phyloP scores from a whole-genome alignment of 2,113 vertebrate genomes.

The Oncorhynchus kisutch region DNA sequence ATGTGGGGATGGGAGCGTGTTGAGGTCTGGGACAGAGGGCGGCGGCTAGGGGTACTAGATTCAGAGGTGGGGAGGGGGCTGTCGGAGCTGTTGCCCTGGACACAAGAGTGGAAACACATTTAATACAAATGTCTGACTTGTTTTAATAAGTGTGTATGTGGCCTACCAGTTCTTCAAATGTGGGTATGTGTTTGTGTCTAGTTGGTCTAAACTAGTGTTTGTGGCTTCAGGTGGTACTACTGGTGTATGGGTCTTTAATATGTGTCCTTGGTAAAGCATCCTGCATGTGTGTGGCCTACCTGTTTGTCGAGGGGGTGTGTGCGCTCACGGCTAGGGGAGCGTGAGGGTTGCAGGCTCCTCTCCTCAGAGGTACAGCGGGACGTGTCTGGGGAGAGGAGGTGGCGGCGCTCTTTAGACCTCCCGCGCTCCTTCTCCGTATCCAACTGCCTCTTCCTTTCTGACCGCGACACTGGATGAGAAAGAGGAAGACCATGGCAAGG shows the following conservation, averaged over 20 bases:
- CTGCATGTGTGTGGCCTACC: slow-evolving; percentile 56
- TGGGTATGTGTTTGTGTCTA: no score
- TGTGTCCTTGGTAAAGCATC: no score
- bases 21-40: slow-evolving; percentile 86
- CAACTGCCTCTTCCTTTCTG: slow-evolving; percentile 82
- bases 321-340: slow-evolving; percentile 85
- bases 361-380: slow-evolving; percentile 93
- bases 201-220: no score
- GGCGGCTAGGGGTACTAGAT: slow-evolving; percentile 91
- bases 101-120: slow-evolving; percentile 3
- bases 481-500: not conserved
- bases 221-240: no score
- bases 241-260: no score
- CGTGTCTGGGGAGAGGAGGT: slow-evolving; percentile 87
- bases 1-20: slow-evolving; percentile 88
- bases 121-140: no score
- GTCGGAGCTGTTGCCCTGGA: slow-evolving; percentile 91
- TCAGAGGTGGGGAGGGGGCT: slow-evolving; percentile 95
- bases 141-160: no score
- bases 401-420: slow-evolving; percentile 91
- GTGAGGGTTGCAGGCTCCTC: slow-evolving; percentile 83
- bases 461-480: slow-evolving; percentile 80
- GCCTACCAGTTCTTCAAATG: no score
- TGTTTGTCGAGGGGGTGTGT: slow-evolving; percentile 80
- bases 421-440: slow-evolving; percentile 86